Percentiles rank a stretch among this genome's conserved stretches.
phyloP scores from a whole-genome alignment of 2,113 vertebrate species.

The Tychaedon coryphoeus region DNA sequence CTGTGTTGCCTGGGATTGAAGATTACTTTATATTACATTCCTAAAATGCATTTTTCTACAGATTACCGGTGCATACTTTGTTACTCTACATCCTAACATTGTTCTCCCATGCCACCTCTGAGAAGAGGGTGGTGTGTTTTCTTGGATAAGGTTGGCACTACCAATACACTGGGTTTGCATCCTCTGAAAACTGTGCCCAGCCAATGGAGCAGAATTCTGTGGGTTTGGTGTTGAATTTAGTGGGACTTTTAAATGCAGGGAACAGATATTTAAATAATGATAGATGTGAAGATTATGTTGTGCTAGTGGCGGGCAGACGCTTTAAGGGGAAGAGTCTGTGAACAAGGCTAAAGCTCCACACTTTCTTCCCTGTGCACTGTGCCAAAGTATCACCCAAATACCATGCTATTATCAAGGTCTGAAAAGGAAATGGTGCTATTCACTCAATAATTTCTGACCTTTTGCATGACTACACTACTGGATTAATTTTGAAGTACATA shows the following conservation, averaged over 20 bases:
- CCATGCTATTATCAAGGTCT: neutral
- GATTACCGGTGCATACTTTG: neutral
- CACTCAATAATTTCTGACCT: neutral
- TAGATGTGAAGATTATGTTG: neutral
- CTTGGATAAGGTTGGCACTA: neutral
- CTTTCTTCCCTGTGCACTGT: neutral
- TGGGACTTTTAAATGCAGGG: neutral
- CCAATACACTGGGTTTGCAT: neutral
- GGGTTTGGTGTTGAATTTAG: neutral
- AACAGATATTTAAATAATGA: neutral
- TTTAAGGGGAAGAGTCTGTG: neutral
- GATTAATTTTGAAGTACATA: neutral
- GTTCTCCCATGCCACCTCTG: neutral
- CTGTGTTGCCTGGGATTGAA: neutral
- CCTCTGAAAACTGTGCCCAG: neutral
- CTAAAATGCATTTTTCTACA: neutral
- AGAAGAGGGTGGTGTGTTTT: neutral
- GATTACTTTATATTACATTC: neutral
- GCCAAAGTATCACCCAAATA: neutral
- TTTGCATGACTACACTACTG: neutral
- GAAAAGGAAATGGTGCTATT: neutral
- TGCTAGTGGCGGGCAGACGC: rapidly evolving
- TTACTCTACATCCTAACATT: neutral
- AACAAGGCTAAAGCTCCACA: neutral
- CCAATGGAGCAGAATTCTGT: neutral